These are phyloP conservation scores for Paradoxurus hermaphroditus DNA, from an alignment of 2,113 vertebrate genomes.

Conservation along the genomic window DNA sequence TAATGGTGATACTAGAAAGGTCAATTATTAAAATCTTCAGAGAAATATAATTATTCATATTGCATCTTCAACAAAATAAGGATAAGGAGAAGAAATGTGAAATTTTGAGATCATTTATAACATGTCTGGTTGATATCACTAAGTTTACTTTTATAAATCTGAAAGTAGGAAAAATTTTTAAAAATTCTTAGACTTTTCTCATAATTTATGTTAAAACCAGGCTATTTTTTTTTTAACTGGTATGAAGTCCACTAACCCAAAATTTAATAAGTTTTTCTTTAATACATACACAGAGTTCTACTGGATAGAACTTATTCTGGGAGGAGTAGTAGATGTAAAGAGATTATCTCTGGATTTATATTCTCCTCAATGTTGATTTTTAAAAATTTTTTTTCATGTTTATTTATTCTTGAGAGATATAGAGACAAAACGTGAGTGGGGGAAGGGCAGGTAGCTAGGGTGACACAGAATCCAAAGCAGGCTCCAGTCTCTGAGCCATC, in stretches of 20 bases:
- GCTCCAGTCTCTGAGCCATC: too few relatives aligned
- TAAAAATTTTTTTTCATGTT: too few relatives aligned
- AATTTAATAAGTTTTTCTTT: not conserved
- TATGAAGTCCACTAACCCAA: not conserved
- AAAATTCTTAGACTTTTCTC: not conserved
- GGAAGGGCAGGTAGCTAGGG: too few relatives aligned
- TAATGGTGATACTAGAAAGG: not conserved
- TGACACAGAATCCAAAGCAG: too few relatives aligned
- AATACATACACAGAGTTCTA: not conserved
- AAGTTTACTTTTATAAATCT: not conserved
- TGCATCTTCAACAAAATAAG: not conserved
- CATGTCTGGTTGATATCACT: not conserved
- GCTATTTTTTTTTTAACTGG: not conserved
- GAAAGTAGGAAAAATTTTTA: not conserved
- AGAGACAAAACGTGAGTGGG: too few relatives aligned
- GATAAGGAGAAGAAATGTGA: not conserved
- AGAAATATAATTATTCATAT: slow-evolving; percentile 6
- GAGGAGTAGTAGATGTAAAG: not conserved
- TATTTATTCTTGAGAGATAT: too few relatives aligned
- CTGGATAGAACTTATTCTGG: not conserved
- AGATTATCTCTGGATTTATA: not conserved
- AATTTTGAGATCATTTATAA: not conserved
- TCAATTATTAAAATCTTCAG: not conserved
- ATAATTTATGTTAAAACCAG: not conserved
- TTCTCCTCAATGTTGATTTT: not conserved